Percentiles rank a stretch among this genome's conserved stretches.
These are phyloP conservation scores for Cephalotes varians DNA, from an alignment of 2,888 invertebrate species.

Conservation along the genomic window DNA sequence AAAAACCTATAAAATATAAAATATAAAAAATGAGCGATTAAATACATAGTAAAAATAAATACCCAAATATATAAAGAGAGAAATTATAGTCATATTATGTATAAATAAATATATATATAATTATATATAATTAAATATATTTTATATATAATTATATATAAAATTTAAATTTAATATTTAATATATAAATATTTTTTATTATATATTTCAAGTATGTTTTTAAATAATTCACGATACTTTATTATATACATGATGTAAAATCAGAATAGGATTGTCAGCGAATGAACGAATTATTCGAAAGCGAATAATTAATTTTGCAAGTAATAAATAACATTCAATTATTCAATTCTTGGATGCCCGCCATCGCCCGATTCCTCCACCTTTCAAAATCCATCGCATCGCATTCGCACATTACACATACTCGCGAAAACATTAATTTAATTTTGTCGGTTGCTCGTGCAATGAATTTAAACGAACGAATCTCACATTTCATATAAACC, in stretches of 20 bases:
- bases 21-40: too few species aligned
- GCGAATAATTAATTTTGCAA: neutral
- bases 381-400: neutral
- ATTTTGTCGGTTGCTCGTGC: too few species aligned
- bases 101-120: too few species aligned
- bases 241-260: neutral
- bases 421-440: neutral
- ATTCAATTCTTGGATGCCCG: neutral
- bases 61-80: too few species aligned
- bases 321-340: neutral
- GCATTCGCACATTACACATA: neutral
- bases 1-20: too few species aligned
- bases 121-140: too few species aligned
- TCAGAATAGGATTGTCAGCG: neutral
- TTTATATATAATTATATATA: too few species aligned
- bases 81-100: too few species aligned
- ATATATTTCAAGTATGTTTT: neutral
- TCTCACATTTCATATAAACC: neutral
- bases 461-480: neutral
- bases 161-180: too few species aligned
- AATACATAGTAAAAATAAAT: too few species aligned
- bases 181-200: neutral
- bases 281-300: too few species aligned
- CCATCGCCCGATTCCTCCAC: too few species aligned
- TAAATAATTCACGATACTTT: neutral